A percentile compares a stretch with the other conserved stretches of the same genome.
Conservation (phyloP, 2,797 vertebrate species). For the Serranus cabrilla region DNA sequence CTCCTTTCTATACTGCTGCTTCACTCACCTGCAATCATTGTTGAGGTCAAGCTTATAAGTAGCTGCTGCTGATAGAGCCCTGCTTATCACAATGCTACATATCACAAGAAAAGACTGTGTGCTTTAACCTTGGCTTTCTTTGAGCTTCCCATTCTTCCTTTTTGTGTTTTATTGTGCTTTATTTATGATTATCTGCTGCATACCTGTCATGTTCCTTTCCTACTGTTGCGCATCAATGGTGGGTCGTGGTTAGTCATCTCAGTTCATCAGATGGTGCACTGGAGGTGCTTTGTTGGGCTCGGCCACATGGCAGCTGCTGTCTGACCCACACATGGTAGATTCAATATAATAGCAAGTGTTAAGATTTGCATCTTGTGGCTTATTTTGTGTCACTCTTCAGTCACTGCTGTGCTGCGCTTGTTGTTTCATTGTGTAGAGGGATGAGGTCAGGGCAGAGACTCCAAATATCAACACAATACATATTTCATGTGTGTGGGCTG, state of each 20-base stretch:
- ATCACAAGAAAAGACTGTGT: background rate
- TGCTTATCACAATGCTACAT: background rate
- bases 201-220: background rate
- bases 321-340: background rate
- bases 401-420: background rate
- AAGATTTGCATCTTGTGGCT: background rate
- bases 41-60: background rate
- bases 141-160: background rate
- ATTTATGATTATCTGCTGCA: background rate
- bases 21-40: background rate
- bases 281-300: background rate
- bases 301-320: background rate
- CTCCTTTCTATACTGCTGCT: background rate
- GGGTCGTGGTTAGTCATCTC: background rate
- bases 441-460: background rate
- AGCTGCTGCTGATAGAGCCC: background rate
- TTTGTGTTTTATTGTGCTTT: background rate
- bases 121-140: background rate
- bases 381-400: background rate
- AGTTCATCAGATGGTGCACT: background rate
- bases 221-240: background rate
- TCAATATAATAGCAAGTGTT: slow-evolving; percentile 1
- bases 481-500: background rate
- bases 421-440: background rate
- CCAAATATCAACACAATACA: background rate